Base-by-base conservation (phyloP, 2,113 vertebrate genomes). In the Corydoras maculifer region DNA sequence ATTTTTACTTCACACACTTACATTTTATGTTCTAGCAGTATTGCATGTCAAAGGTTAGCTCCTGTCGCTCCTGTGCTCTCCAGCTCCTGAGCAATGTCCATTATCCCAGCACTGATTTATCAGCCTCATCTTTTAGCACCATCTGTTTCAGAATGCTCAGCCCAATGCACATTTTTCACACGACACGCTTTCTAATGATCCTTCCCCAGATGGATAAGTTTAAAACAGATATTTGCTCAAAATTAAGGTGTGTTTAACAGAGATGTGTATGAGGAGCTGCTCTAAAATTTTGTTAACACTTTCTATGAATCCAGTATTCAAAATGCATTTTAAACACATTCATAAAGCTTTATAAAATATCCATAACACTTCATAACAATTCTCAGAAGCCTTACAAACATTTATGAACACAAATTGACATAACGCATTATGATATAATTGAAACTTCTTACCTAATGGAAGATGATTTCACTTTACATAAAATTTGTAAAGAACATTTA, bases 111-210 rank as follows among this genome's bases (percentile, higher is more conserved):
- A 72, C 67, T 62, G 70, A 4, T 61, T 48, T 58, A 72, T 67
- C 48, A 69, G 59, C 59, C 57, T 63, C 5, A 43, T 67, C 35
- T 64, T 32, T 64, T 18, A n/a, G n/a, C 57, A 7, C 29, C 64
- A 62, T 77, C 75, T 77, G 75, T 59, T 58, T 72, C 29, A 51
- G 4, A 70, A 35, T 63, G 25, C 59, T 32, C 18, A 25, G 18
- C 18, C 18, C 32, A 15, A 50, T 13, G 18, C 18, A 14, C 8
- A 49, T 73, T 62, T 49, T 57, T 6, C 29, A 18, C 25, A 50
- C 49, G 29, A 65, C 7, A 9, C 49, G 2, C 59, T 74, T 58
- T 61, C 55, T 69, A 59, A 50, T 54, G 43, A 32, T 14, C 62
- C 15, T 62, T 25, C 29, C 10, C 69, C 63, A 63, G 30, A 48